Conservation (phyloP, 1,140 invertebrate genomes). For the Apis florea region DNA sequence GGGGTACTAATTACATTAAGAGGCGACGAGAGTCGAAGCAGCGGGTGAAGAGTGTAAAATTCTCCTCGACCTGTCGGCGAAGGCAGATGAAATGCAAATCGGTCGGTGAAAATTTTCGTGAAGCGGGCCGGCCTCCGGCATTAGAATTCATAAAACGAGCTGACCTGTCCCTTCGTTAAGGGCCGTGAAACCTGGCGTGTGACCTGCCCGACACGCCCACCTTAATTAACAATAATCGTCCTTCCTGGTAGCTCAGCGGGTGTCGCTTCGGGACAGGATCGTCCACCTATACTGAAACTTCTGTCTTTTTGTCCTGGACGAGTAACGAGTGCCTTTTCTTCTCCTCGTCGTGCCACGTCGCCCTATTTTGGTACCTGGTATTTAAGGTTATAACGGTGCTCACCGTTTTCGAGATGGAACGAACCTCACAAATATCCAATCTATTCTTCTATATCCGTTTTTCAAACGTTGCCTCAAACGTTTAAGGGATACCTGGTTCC, state of each 20-base stretch:
- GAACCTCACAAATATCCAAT: slow-evolving; percentile 20
- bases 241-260: slow-evolving; percentile 72
- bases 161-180: slow-evolving; percentile 57
- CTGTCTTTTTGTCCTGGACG: slow-evolving; percentile 49
- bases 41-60: not conserved
- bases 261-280: slow-evolving; percentile 55
- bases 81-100: slow-evolving; percentile 27
- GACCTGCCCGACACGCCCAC: slow-evolving; percentile 60
- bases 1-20: slow-evolving; percentile 33
- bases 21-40: not conserved
- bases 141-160: slow-evolving; percentile 53
- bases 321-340: slow-evolving; percentile 57
- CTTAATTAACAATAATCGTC: slow-evolving; percentile 75
- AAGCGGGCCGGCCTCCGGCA: not conserved
- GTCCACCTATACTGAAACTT: slow-evolving; percentile 48
- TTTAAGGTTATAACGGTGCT: slow-evolving; percentile 43
- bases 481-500: not conserved
- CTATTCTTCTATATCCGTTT: slow-evolving; percentile 10
- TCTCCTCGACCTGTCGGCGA: not conserved
- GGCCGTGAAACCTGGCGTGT: slow-evolving; percentile 42
- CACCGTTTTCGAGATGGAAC: slow-evolving; percentile 15
- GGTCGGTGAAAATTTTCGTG: slow-evolving; percentile 24
- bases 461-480: not conserved
- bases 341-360: not conserved
- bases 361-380: slow-evolving; percentile 17